A percentile compares a stretch with the other conserved stretches of the same genome.
phyloP scores from a whole-genome alignment of 2,113 vertebrate genomes.

The Myanophis thanlyinensis region DNA sequence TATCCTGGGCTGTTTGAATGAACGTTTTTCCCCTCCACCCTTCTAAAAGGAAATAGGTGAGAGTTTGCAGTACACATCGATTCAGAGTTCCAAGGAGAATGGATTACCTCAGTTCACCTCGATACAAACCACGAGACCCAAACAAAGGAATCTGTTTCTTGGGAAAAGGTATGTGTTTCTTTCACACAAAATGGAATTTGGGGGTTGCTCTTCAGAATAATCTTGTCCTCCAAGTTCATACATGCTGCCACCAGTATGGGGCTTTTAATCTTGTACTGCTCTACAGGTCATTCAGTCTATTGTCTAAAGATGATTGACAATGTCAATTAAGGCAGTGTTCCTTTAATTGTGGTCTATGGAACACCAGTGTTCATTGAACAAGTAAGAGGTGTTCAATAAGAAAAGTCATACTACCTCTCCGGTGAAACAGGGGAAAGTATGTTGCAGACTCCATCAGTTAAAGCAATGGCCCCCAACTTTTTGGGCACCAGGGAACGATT shows the following conservation, averaged over 20 bases:
- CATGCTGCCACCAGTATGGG: background rate
- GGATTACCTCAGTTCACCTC: fast-evolving
- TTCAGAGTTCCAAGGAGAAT: constrained; percentile 23
- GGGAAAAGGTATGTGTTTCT: constrained; percentile 52
- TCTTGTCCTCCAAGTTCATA: background rate
- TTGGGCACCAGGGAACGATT: no score
- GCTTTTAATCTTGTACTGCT: background rate
- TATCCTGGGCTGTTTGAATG: background rate
- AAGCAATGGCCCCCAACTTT: no score
- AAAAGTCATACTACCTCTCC: background rate
- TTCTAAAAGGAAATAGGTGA: constrained; percentile 52
- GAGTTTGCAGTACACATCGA: constrained; percentile 16
- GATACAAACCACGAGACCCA: constrained; percentile 18
- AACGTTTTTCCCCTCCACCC: constrained; percentile 2
- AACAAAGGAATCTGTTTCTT: constrained; percentile 33
- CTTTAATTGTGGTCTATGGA: background rate
- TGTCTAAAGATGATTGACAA: background rate
- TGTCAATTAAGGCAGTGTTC: background rate
- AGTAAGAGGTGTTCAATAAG: background rate
- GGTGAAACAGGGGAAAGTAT: no score
- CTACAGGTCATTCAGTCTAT: background rate
- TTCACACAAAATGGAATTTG: background rate
- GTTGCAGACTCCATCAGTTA: no score
- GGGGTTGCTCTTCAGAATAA: background rate
- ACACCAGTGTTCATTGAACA: background rate